phyloP scores from a whole-genome alignment of 2,113 vertebrate genomes.

The Elachura formosa region DNA sequence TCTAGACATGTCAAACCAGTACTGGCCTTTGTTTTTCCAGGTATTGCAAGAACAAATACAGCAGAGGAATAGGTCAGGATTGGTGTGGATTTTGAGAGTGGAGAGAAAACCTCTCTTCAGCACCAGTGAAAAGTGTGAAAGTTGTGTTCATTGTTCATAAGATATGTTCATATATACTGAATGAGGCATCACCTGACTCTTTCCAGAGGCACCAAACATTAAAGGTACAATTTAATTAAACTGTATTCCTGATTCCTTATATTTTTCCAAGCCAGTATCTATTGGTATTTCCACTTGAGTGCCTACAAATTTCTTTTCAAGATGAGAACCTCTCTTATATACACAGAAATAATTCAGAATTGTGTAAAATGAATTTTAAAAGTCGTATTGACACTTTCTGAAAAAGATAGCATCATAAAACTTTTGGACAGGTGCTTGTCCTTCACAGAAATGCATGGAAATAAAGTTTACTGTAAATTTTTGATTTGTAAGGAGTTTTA shows the following conservation, averaged over 20 bases:
- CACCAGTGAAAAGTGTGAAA: not conserved
- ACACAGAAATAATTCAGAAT: not conserved
- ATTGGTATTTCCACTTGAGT: not conserved
- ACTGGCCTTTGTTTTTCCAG: slow-evolving; percentile 48
- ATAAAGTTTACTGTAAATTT: not conserved
- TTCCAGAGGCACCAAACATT: not conserved
- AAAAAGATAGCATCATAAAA: not conserved
- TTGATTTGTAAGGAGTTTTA: not conserved
- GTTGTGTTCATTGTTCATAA: not conserved
- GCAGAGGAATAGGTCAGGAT: not conserved
- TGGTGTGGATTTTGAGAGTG: not conserved
- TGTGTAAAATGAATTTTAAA: not conserved
- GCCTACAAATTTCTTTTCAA: not conserved
- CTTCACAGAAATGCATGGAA: not conserved
- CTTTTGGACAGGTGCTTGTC: not conserved
- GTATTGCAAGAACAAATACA: not conserved
- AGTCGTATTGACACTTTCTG: not conserved
- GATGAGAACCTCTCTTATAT: not conserved
- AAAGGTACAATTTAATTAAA: not conserved
- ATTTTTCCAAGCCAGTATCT: not conserved
- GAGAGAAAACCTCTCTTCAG: not conserved
- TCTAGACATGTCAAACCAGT: not conserved
- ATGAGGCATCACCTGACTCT: not conserved
- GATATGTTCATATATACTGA: not conserved
- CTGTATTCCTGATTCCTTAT: not conserved